phyloP scores from a whole-genome alignment of 2,888 invertebrate genomes.

The Heteromyza rotundicornis region DNA sequence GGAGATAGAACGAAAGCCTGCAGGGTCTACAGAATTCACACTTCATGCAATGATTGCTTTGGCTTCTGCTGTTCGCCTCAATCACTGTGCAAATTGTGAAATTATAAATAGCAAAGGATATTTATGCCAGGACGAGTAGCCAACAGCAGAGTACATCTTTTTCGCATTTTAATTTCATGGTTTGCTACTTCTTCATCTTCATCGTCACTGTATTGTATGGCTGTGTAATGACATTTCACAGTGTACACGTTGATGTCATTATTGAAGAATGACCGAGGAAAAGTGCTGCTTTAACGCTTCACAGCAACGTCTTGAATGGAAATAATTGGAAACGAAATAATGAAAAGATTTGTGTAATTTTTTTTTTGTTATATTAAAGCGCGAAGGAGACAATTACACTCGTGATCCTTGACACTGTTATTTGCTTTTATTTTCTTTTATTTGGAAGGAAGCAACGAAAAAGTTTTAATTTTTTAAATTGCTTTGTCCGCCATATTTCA shows the following conservation, averaged over 20 bases:
- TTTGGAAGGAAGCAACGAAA: too few relatives aligned
- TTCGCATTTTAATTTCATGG: constrained; percentile 61
- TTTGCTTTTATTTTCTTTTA: too few relatives aligned
- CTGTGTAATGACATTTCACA: constrained; percentile 53
- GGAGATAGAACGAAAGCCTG: constrained; percentile 16
- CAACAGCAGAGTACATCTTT: constrained; percentile 48
- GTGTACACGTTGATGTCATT: constrained; percentile 40
- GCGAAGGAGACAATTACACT: neutral
- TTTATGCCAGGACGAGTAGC: neutral
- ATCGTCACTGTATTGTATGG: constrained; percentile 50
- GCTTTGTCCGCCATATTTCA: neutral
- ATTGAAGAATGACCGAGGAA: constrained; percentile 38
- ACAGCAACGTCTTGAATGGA: neutral
- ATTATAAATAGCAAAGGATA: constrained; percentile 42
- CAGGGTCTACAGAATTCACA: constrained; percentile 33
- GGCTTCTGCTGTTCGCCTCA: neutral
- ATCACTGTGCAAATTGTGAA: constrained; percentile 51
- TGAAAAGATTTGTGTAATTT: too few relatives aligned
- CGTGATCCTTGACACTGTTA: neutral
- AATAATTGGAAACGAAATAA: neutral
- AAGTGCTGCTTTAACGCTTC: neutral
- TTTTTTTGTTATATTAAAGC: too few relatives aligned
- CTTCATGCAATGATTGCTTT: constrained; percentile 32
- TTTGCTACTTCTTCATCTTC: constrained; percentile 46
- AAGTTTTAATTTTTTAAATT: too few relatives aligned